Percentiles rank a stretch among this genome's conserved stretches.
Conservation (phyloP, 1,140 invertebrate genomes). For the Eciton burchellii region DNA sequence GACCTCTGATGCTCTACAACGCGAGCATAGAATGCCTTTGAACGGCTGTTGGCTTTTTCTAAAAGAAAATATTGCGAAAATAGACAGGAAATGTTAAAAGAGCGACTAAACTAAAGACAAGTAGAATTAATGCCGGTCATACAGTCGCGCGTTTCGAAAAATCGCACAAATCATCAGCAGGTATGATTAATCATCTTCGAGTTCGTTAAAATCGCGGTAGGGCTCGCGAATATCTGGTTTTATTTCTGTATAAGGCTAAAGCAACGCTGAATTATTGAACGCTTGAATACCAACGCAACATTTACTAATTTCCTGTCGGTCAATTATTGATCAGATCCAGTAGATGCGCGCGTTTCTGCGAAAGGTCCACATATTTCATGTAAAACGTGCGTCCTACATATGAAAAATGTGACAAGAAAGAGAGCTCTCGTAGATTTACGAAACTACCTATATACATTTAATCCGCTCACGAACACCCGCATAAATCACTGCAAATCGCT, state of each 20-base stretch:
- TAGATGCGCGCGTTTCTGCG: background rate
- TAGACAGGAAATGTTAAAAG: background rate
- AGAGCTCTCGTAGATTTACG: background rate
- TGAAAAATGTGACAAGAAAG: background rate
- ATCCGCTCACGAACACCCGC: too few relatives aligned
- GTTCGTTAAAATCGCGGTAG: background rate
- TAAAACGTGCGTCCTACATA: too few relatives aligned
- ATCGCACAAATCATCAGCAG: too few relatives aligned
- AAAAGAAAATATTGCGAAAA: slow-evolving; percentile 11
- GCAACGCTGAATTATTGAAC: slow-evolving; percentile 4
- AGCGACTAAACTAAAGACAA: background rate
- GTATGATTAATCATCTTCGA: too few relatives aligned
- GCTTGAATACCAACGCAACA: background rate
- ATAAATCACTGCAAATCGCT: too few relatives aligned
- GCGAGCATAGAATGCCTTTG: background rate
- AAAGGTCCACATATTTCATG: background rate
- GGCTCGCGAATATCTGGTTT: background rate
- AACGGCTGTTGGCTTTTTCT: background rate
- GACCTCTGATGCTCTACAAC: slow-evolving; percentile 9
- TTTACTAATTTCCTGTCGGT: background rate
- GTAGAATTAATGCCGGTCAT: slow-evolving; percentile 18
- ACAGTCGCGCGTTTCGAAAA: too few relatives aligned
- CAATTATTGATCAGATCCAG: background rate
- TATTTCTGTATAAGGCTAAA: background rate
- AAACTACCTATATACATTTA: background rate